Base-by-base conservation (phyloP, 2,888 invertebrate species). In the Zeuzera pyrina region DNA sequence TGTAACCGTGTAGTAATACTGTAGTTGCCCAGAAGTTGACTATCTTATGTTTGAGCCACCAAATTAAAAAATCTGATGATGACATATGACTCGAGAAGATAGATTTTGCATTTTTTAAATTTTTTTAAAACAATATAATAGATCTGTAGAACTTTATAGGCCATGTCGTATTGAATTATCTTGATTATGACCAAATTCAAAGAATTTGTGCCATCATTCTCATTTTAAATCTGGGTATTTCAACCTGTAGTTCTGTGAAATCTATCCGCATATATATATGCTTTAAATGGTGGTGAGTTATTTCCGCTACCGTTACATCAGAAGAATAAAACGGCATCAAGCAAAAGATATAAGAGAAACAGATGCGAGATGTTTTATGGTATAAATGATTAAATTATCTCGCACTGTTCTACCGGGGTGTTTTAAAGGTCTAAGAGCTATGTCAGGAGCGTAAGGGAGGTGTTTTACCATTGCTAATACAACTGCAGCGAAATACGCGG, bases 21-120 rank as follows among this genome's bases (percentile, higher is more conserved):
- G 77, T 79, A 67, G 46, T 67, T 79, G 81, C 79, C 78, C 79
- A 73, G 73, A 81, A 63, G 79, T 81, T 62, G 56, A 63, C 50
- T 64, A 76, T 81, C 81, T 79, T 77, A 78, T 83, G 81, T 83
- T 83, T 83, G 74, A 68, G 79, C 83, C 79, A 72, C 68, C 68
- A 25, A 25, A 12, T 11, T 11, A 12, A 2, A 24, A n/a, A n/a
- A n/a, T n/a, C n/a, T n/a, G n/a, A n/a, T n/a, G n/a, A n/a, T n/a
- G n/a, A n/a, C n/a, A n/a, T n/a, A n/a, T n/a, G n/a, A n/a, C n/a
- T n/a, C n/a, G n/a, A n/a, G n/a, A n/a, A n/a, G n/a, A n/a, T n/a
- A n/a, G n/a, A n/a, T n/a, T n/a, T n/a, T n/a, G n/a, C n/a, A n/a
- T n/a, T n/a, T n/a, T n/a, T n/a, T n/a, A n/a, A n/a, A n/a, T n/a